A percentile compares a stretch with the other conserved stretches of the same genome.
phyloP scores from a whole-genome alignment of 1,140 invertebrate species.

The Hylyphantes graminicola region DNA sequence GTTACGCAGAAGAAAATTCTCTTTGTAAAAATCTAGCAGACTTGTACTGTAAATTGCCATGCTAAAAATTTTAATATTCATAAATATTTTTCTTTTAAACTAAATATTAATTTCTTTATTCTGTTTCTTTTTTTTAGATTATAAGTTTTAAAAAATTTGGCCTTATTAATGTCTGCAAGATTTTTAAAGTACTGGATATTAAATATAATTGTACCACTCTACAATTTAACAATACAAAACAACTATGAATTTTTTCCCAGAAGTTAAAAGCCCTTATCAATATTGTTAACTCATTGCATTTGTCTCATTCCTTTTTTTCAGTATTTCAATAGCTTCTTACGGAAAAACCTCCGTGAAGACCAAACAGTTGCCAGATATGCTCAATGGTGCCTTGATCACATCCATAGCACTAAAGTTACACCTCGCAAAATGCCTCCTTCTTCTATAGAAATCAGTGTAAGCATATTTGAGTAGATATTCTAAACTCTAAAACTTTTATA shows the following conservation, averaged over 20 bases:
- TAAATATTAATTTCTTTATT: not conserved
- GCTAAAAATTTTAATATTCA: too few species aligned
- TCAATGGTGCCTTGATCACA: conserved; percentile 93
- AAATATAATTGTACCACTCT: too few species aligned
- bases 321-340: conserved; percentile 83
- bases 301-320: conserved; percentile 66
- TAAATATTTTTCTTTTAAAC: too few species aligned
- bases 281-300: not conserved
- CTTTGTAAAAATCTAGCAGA: too few species aligned
- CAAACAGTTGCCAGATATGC: conserved; percentile 81
- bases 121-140: not conserved
- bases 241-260: too few species aligned
- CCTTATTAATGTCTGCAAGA: not conserved
- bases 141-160: too few species aligned
- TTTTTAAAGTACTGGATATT: not conserved
- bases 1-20: too few species aligned
- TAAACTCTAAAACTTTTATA: not conserved
- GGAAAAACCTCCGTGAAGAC: conserved; percentile 76
- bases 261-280: too few species aligned
- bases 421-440: conserved; percentile 84
- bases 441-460: conserved; percentile 90
- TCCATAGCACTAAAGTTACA: conserved; percentile 84
- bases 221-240: too few species aligned
- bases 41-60: too few species aligned
- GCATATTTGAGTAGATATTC: conserved; percentile 56